These are phyloP conservation scores for Sakesphorus luctuosus DNA, from an alignment of 2,113 vertebrate genomes.

Conservation along the genomic window DNA sequence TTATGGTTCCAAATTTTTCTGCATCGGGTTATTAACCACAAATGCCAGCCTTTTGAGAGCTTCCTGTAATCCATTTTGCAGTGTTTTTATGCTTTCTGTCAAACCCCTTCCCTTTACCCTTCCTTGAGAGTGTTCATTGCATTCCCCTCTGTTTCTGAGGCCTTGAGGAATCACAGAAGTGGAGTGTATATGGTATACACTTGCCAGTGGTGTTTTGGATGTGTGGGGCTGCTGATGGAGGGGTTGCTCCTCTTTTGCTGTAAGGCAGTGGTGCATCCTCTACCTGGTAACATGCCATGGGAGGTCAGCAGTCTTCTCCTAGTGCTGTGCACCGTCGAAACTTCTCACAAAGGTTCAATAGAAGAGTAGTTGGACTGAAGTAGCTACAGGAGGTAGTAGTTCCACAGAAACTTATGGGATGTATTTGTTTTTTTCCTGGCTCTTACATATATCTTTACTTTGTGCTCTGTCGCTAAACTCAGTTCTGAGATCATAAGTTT, in stretches of 20 bases:
- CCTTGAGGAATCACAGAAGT: neutral
- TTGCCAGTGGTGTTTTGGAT: neutral
- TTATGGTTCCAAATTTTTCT: neutral
- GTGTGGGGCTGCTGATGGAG: neutral
- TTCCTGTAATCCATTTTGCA: neutral
- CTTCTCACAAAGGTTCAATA: neutral
- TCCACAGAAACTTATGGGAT: neutral
- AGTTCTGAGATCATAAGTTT: neutral
- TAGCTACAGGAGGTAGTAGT: neutral
- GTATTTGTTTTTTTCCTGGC: neutral
- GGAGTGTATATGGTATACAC: neutral
- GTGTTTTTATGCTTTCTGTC: neutral
- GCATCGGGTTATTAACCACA: neutral
- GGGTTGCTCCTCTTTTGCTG: neutral
- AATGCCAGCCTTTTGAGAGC: neutral
- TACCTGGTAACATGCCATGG: accelerated
- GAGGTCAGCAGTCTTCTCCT: neutral
- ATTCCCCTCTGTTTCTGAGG: neutral
- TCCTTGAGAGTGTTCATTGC: neutral
- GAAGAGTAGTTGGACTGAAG: neutral
- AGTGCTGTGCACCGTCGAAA: neutral
- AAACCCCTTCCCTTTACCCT: neutral
- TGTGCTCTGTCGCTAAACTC: neutral
- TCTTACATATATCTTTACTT: neutral
- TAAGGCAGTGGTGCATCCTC: too few species aligned